Evolutionary conservation across 2,797 vertebrate genomes (phyloP).

Genomic region (Zalophus californianus): DNA sequence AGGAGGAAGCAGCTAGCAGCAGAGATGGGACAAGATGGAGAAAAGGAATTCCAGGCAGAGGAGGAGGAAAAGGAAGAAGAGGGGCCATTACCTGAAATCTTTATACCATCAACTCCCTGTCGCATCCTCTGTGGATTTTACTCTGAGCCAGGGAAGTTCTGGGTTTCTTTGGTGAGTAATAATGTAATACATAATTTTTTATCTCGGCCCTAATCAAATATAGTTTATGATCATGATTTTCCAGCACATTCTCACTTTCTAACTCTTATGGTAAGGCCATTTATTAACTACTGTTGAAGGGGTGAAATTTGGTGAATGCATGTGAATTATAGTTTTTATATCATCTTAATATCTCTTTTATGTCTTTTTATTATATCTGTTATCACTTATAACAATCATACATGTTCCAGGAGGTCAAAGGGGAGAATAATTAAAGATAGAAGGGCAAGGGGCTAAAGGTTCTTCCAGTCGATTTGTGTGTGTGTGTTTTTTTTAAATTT

Average conservation of each 20-base stretch:
- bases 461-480: not conserved
- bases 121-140: conserved; percentile 95
- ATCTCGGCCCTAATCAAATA: not conserved
- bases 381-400: not conserved
- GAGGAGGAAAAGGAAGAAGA: conserved; percentile 83
- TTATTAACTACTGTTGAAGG: not conserved
- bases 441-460: not conserved
- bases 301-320: conserved; percentile 5
- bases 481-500: not conserved
- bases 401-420: not conserved
- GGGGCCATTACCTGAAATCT: conserved; percentile 90
- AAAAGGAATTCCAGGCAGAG: conserved; percentile 80
- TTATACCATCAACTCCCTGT: conserved; percentile 91
- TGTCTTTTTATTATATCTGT: not conserved
- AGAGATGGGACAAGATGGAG: conserved; percentile 78
- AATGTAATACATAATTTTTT: not conserved
- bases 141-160: conserved; percentile 93
- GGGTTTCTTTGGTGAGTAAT: conserved; percentile 94
- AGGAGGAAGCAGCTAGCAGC: conserved; percentile 80
- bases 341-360: not conserved
- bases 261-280: not conserved
- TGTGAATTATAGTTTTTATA: not conserved
- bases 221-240: not conserved
- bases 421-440: not conserved
- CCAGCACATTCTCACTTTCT: not conserved